Conservation (phyloP, 2,888 invertebrate species). For the Aquatica leii region DNA sequence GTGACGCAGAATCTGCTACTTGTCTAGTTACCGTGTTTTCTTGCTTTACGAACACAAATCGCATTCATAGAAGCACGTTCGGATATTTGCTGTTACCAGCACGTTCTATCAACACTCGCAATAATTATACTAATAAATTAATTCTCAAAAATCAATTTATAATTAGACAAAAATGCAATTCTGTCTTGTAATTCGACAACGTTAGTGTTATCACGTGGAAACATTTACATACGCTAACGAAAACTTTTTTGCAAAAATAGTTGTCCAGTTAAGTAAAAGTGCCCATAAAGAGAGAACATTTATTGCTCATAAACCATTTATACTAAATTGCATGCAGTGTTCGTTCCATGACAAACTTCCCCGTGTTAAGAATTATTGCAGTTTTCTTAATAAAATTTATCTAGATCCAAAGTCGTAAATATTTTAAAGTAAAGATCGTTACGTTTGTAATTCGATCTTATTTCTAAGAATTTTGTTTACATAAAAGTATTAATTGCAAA, state of each 20-base stretch:
- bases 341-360: conserved; percentile 17
- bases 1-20: conserved; percentile 35
- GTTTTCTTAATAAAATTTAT: conserved; percentile 8
- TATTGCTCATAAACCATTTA: conserved; percentile 24
- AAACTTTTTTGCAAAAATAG: conserved; percentile 15
- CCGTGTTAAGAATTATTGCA: conserved; percentile 7
- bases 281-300: conserved; percentile 19
- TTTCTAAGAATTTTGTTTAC: too few species aligned
- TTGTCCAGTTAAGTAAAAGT: conserved; percentile 21
- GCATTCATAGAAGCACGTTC: conserved; percentile 48
- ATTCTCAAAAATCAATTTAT: neutral
- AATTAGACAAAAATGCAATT: neutral
- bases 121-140: neutral
- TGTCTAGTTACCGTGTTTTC: conserved; percentile 39
- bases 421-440: neutral
- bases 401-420: conserved; percentile 1
- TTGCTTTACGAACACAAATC: conserved; percentile 45
- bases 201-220: too few species aligned
- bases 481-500: too few species aligned
- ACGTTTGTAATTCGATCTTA: too few species aligned
- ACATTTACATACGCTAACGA: neutral
- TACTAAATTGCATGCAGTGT: conserved; percentile 20
- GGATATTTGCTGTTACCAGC: conserved; percentile 37
- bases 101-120: too few species aligned
- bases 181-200: too few species aligned